These are phyloP conservation scores for Toxotes lorentzi DNA, from an alignment of 2,797 vertebrate genomes.

Conservation along the genomic window DNA sequence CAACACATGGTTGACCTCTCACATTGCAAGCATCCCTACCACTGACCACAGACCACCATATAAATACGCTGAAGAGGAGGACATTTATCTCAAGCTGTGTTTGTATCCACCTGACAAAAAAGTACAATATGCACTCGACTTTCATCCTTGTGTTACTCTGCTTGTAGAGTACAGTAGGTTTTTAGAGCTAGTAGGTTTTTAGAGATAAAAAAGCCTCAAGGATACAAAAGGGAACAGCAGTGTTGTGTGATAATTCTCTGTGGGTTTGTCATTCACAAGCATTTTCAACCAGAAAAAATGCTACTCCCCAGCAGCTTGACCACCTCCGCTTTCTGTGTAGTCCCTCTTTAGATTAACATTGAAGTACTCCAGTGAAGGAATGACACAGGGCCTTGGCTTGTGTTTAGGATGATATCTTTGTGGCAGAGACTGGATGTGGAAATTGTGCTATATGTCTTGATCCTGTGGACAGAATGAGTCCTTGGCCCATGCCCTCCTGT, in stretches of 20 bases:
- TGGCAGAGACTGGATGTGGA: slow-evolving; percentile 27
- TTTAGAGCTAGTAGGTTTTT: no score
- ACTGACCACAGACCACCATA: slow-evolving; percentile 38
- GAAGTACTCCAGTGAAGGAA: not conserved
- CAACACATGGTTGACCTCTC: slow-evolving; percentile 35
- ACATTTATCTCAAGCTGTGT: not conserved
- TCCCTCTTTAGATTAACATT: not conserved
- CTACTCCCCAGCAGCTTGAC: not conserved
- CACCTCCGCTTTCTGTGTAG: not conserved
- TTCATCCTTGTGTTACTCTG: no score
- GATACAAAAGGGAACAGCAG: no score
- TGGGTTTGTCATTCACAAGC: no score
- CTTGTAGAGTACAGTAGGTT: no score
- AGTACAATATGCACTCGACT: no score
- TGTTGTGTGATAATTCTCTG: no score
- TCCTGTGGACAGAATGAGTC: slow-evolving; percentile 17
- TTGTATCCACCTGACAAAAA: not conserved
- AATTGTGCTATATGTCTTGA: slow-evolving; percentile 11
- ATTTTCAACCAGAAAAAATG: not conserved
- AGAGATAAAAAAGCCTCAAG: not conserved
- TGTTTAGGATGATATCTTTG: not conserved
- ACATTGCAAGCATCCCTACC: slow-evolving; percentile 37
- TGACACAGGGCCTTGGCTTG: slow-evolving; percentile 1
- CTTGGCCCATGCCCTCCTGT: slow-evolving; percentile 13
- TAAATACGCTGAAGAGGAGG: not conserved